These are phyloP conservation scores for Pipra filicauda DNA, from an alignment of 2,113 vertebrate genomes.

Conservation along the genomic window DNA sequence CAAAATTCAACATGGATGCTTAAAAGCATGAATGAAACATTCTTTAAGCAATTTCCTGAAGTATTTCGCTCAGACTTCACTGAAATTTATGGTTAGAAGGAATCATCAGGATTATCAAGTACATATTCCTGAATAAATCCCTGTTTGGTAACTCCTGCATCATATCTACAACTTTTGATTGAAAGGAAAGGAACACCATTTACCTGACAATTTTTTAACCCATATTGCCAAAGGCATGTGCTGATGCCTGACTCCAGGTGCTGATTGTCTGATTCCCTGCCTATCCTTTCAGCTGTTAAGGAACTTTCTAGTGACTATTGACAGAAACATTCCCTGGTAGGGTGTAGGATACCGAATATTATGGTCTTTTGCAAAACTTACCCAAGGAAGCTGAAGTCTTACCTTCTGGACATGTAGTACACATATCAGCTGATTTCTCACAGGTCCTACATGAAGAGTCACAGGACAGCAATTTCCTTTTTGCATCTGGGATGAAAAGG, in stretches of 20 bases:
- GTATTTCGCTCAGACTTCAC: neutral
- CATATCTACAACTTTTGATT: neutral
- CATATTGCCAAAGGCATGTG: neutral
- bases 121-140: neutral
- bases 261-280: neutral
- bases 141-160: neutral
- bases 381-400: neutral
- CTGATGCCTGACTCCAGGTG: neutral
- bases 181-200: neutral
- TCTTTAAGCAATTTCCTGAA: neutral
- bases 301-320: neutral
- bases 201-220: neutral
- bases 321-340: neutral
- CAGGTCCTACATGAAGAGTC: conserved; percentile 81
- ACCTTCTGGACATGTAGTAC: conserved; percentile 85
- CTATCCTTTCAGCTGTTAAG: neutral
- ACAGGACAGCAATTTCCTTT: conserved; percentile 66
- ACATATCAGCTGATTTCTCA: conserved; percentile 50
- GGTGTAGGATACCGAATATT: neutral
- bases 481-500: conserved; percentile 17
- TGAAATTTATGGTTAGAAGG: neutral
- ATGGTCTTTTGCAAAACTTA: neutral
- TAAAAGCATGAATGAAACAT: neutral
- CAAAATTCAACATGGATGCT: neutral
- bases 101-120: neutral